These are phyloP conservation scores for Fragum whitleyi DNA, from an alignment of 2,888 invertebrate genomes.

Conservation along the genomic window DNA sequence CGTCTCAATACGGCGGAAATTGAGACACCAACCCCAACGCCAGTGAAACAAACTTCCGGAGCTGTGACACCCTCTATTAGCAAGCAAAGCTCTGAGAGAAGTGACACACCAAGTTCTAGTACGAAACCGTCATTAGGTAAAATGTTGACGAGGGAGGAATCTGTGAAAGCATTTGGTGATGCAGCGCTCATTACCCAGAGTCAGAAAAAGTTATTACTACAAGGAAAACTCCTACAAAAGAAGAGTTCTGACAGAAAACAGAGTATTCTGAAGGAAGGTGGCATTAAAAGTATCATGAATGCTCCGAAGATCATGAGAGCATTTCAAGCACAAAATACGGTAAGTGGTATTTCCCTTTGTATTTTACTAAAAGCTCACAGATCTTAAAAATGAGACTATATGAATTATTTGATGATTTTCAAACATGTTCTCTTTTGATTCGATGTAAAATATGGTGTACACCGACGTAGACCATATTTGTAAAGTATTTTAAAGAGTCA, in stretches of 20 bases:
- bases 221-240: conserved; percentile 41
- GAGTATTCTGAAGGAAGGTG: conserved; percentile 38
- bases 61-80: not conserved
- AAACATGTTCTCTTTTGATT: no score
- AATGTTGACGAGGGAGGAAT: conserved; percentile 26
- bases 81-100: not conserved
- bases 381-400: no score
- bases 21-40: not conserved
- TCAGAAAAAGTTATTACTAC: conserved; percentile 23
- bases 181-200: conserved; percentile 34
- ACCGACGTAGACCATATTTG: no score
- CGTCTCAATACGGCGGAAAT: not conserved
- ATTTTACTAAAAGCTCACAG: no score
- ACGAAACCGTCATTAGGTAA: no score
- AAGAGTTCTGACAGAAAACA: conserved; percentile 37
- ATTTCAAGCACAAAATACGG: conserved; percentile 35
- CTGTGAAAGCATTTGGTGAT: conserved; percentile 35
- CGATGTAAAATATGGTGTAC: no score
- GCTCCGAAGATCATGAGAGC: conserved; percentile 38
- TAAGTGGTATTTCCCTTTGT: conserved; percentile 31
- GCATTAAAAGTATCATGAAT: conserved; percentile 39
- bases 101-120: not conserved
- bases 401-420: no score
- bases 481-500: no score
- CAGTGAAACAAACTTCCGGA: not conserved